Base-by-base conservation (phyloP, 2,888 invertebrate species). In the Drosophila tanythrix region DNA sequence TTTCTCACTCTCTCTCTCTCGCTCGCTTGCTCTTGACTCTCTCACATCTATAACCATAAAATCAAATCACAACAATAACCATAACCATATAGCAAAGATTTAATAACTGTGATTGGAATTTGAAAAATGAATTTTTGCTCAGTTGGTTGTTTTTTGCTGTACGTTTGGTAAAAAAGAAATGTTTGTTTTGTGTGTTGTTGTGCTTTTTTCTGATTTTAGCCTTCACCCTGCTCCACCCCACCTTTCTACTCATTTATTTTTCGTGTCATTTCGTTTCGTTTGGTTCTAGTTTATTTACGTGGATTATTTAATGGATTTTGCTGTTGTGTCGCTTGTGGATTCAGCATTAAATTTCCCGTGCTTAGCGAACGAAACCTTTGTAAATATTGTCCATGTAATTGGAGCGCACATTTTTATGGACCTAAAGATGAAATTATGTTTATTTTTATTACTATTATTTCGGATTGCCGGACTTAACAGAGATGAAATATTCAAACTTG, bases 11-110 rank as follows among this genome's bases (percentile, higher is more conserved):
- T n/a, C 2, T 21, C 21, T 50, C 6, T 53, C 31, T 21, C 10
- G 7, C 38, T 3, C 29, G 40, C 40, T 46, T 21, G 33, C 61
- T 35, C 60, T 48, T 59, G 46, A 46, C 25, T 46, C 46, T 46
- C 46, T 36, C 62, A 55, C 87, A 73, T 86, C 85, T 82, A 89
- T 85, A 84, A 89, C 85, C 85, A 88, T 85, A 89, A 85, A 85
- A 85, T 88, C 85, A 85, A 85, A 85, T 85, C 85, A 85, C 85
- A 89, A 85, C 88, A 85, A 85, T 85, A 85, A 85, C 89, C 89
- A 84, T 85, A 85, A 85, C 88, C 85, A 89, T 85, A 85, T 85
- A 89, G 85, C 85, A 84, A 89, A 88, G 85, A 85, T 85, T 85
- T 85, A 85, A 85, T 85, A 85, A 85, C 85, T 85, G 85, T 89